A percentile compares a stretch with the other conserved stretches of the same genome.
Evolutionary conservation across 2,797 vertebrate species (phyloP).

Genomic region (Fundulus diaphanus): DNA sequence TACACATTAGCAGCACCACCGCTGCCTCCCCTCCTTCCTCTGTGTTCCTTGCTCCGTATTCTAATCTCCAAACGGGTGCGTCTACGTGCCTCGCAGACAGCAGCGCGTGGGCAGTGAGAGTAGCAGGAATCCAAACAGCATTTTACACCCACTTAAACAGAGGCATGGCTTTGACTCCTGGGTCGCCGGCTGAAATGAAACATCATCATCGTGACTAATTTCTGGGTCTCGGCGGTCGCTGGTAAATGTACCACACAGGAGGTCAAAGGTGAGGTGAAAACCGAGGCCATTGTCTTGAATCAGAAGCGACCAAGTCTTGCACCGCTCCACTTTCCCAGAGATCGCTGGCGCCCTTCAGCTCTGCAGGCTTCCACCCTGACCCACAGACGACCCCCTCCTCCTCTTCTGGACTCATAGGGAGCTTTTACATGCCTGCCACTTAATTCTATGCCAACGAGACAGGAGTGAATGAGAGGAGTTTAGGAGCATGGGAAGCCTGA

Average conservation of each 20-base stretch:
- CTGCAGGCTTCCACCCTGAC: conserved; percentile 70
- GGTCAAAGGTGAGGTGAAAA: conserved; percentile 72
- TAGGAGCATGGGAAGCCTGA: conserved; percentile 60
- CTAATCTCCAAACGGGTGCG: conserved; percentile 16
- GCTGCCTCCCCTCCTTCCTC: neutral
- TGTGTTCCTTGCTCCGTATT: conserved; percentile 6
- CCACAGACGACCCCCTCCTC: conserved; percentile 73
- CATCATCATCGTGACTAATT: conserved; percentile 52
- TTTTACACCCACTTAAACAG: conserved; percentile 50
- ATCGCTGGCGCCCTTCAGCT: conserved; percentile 65
- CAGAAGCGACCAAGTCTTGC: conserved; percentile 51
- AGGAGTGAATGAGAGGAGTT: conserved; percentile 54
- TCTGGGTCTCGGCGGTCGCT: conserved; percentile 29
- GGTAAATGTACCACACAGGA: conserved; percentile 49
- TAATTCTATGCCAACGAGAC: conserved; percentile 62
- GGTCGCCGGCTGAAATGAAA: conserved; percentile 27
- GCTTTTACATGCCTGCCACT: conserved; percentile 60
- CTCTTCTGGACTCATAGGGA: conserved; percentile 53
- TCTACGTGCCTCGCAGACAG: neutral
- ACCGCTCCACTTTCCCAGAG: conserved; percentile 70
- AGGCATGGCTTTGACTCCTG: conserved; percentile 21
- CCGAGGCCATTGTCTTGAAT: conserved; percentile 60
- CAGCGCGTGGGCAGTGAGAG: conserved; percentile 1
- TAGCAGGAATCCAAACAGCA: conserved; percentile 3
- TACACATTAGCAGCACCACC: neutral